Evolutionary conservation across 2,113 vertebrate genomes (phyloP).

Genomic region (Vulpes ferrilata): DNA sequence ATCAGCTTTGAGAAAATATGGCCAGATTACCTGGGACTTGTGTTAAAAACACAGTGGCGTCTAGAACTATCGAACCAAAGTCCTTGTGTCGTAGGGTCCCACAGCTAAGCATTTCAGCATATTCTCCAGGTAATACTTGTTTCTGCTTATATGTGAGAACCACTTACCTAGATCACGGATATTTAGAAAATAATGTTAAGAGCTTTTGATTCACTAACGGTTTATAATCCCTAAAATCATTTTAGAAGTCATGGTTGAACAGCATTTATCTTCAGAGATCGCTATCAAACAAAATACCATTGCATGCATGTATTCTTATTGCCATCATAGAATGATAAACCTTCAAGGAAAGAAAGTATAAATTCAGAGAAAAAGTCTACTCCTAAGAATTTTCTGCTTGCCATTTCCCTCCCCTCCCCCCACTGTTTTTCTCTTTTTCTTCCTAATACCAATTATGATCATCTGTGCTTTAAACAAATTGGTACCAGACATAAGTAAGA

Average conservation of each 20-base stretch:
- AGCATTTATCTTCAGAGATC: neutral
- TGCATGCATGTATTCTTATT: neutral
- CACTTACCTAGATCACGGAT: neutral
- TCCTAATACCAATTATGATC: neutral
- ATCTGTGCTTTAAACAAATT: neutral
- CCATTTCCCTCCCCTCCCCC: neutral
- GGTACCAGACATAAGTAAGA: neutral
- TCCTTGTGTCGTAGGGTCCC: neutral
- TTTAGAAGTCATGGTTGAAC: neutral
- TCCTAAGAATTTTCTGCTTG: neutral
- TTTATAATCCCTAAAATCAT: neutral
- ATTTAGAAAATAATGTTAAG: constrained; percentile 27
- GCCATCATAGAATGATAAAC: neutral
- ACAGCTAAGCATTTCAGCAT: neutral
- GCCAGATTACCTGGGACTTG: neutral
- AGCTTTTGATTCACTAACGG: neutral
- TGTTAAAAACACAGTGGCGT: neutral
- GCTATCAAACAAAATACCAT: constrained; percentile 4
- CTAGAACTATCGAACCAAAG: neutral
- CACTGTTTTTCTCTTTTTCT: neutral
- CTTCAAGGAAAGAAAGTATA: neutral
- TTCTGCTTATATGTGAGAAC: neutral
- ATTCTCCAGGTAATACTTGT: neutral
- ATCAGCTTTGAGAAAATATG: neutral
- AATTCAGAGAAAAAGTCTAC: neutral